phyloP scores from a whole-genome alignment of 2,888 invertebrate species.

The Sphaerophoria rueppellii region DNA sequence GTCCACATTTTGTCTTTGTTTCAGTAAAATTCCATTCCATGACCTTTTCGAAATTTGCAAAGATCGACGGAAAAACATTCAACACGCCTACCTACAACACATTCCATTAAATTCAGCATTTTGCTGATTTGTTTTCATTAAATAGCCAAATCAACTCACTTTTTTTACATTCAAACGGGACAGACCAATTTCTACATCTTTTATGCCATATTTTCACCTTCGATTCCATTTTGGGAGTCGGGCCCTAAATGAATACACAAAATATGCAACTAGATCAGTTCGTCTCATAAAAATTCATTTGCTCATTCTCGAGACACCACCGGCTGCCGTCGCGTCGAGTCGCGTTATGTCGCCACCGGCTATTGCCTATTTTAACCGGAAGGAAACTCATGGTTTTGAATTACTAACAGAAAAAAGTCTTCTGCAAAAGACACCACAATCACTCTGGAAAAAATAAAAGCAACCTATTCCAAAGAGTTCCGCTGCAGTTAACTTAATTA shows the following conservation, averaged over 20 bases:
- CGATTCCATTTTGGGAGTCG: not conserved
- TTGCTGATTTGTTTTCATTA: not conserved
- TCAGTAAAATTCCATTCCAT: not conserved
- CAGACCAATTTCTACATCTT: not conserved
- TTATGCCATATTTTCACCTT: not conserved
- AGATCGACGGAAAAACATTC: not conserved
- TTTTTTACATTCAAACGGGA: not conserved
- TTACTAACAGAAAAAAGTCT: slow-evolving; percentile 58
- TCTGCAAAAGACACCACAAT: not conserved
- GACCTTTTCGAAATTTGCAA: slow-evolving; percentile 5
- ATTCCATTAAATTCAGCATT: not conserved
- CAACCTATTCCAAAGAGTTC: not conserved
- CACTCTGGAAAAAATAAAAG: not conserved
- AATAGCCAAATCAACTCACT: not conserved
- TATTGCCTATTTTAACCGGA: slow-evolving; percentile 47
- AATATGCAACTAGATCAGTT: slow-evolving; percentile 69
- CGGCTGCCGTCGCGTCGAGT: too few relatives aligned
- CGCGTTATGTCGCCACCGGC: too few relatives aligned
- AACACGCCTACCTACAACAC: not conserved
- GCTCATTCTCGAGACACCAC: too few relatives aligned
- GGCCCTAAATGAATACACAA: slow-evolving; percentile 4
- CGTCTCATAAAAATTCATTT: too few relatives aligned
- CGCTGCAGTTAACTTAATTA: slow-evolving; percentile 56
- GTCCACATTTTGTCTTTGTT: not conserved
- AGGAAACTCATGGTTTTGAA: slow-evolving; percentile 69